A percentile compares a stretch with the other conserved stretches of the same genome.
Conservation (phyloP, 2,888 invertebrate genomes). For the Ariolimax columbianus region DNA sequence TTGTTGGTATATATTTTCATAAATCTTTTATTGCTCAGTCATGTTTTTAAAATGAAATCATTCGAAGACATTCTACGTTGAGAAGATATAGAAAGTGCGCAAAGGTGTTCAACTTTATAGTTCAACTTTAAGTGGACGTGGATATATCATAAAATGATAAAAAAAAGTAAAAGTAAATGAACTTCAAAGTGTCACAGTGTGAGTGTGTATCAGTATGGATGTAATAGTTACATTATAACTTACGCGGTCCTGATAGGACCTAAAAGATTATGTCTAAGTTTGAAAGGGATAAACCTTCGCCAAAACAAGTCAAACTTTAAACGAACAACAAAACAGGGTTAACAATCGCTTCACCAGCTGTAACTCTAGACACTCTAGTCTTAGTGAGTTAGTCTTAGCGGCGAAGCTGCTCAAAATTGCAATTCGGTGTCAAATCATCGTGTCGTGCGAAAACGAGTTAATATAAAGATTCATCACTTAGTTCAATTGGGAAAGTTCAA, state of each 20-base stretch:
- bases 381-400: background rate
- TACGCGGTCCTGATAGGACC: no score
- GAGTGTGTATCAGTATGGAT: no score
- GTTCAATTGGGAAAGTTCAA: no score
- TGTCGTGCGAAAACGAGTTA: no score
- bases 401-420: background rate
- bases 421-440: background rate
- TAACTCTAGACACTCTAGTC: background rate
- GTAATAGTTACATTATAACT: no score
- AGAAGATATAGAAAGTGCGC: background rate
- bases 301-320: no score
- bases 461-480: no score
- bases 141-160: background rate
- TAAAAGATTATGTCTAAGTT: no score
- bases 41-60: background rate
- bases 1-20: constrained; percentile 1
- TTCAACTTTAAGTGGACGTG: background rate
- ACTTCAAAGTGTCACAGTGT: no score
- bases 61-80: background rate
- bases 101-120: background rate
- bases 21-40: background rate
- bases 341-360: no score
- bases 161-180: background rate
- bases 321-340: no score
- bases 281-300: no score